Evolutionary conservation across 2,797 vertebrate species (phyloP).

Genomic region (Helarctos malayanus): DNA sequence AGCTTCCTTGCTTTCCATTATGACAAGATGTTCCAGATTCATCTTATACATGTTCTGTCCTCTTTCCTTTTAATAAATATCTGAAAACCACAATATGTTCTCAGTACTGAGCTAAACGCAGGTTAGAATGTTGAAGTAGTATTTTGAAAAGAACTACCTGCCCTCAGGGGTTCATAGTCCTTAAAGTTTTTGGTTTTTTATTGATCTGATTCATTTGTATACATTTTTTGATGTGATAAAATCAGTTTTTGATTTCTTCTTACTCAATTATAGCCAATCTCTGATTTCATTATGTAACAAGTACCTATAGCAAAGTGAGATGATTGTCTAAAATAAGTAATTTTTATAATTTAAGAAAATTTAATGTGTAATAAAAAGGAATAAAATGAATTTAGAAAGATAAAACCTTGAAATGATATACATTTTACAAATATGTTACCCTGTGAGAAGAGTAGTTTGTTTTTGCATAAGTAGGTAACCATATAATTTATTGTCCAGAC

Average conservation of each 20-base stretch:
- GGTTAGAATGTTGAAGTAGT: neutral
- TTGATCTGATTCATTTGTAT: neutral
- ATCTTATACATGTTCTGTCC: neutral
- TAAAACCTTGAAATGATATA: neutral
- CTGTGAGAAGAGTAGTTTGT: neutral
- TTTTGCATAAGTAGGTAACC: neutral
- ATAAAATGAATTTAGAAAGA: slow-evolving; percentile 1
- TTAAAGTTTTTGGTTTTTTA: neutral
- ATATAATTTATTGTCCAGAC: slow-evolving; percentile 12
- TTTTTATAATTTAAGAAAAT: neutral
- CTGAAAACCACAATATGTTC: neutral
- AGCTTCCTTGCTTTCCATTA: neutral
- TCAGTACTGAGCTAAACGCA: neutral
- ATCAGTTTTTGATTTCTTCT: slow-evolving; percentile 30
- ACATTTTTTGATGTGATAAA: slow-evolving; percentile 47
- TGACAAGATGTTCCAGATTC: neutral
- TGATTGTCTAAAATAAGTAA: slow-evolving; percentile 7
- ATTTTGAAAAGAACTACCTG: neutral
- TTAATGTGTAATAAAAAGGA: neutral
- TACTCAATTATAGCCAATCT: neutral
- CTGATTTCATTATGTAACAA: neutral
- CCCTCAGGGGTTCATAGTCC: neutral
- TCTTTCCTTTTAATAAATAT: slow-evolving; percentile 5
- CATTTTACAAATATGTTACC: neutral
- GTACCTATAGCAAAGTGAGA: neutral